Evolutionary conservation across 2,113 vertebrate species (phyloP).

Genomic region (Indicator indicator): DNA sequence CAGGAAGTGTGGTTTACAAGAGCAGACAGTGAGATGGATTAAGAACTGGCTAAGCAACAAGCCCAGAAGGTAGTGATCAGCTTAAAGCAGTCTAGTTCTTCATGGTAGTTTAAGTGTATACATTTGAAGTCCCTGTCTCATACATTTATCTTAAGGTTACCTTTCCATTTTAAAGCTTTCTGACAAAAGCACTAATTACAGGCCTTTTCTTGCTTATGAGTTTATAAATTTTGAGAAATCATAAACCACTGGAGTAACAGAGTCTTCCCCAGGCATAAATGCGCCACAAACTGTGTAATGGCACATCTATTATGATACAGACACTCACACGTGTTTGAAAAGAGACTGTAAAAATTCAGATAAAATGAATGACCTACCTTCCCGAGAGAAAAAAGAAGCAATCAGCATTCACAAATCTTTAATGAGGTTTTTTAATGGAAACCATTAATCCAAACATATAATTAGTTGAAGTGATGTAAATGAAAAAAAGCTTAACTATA

Average conservation of each 20-base stretch:
- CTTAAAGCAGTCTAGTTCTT: background rate
- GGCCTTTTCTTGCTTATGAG: background rate
- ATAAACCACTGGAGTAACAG: background rate
- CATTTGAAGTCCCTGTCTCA: background rate
- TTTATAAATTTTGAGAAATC: slow-evolving; percentile 32
- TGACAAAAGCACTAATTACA: background rate
- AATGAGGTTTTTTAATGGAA: background rate
- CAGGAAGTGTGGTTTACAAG: too few species aligned
- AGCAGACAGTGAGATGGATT: too few species aligned
- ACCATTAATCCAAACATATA: background rate
- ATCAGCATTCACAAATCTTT: background rate
- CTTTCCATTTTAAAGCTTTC: background rate
- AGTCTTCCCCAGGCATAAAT: background rate
- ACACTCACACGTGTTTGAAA: background rate
- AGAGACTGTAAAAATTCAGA: background rate
- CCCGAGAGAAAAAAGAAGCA: background rate
- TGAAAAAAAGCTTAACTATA: background rate
- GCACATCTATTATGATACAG: background rate
- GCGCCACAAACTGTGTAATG: background rate
- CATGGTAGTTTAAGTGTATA: background rate
- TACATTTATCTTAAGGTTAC: background rate
- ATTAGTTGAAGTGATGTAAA: background rate
- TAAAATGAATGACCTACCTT: background rate
- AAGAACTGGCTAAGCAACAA: too few species aligned
- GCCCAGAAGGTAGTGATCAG: too few species aligned